These are phyloP conservation scores for Phoebastria nigripes DNA, from an alignment of 2,797 vertebrate species.

Conservation along the genomic window DNA sequence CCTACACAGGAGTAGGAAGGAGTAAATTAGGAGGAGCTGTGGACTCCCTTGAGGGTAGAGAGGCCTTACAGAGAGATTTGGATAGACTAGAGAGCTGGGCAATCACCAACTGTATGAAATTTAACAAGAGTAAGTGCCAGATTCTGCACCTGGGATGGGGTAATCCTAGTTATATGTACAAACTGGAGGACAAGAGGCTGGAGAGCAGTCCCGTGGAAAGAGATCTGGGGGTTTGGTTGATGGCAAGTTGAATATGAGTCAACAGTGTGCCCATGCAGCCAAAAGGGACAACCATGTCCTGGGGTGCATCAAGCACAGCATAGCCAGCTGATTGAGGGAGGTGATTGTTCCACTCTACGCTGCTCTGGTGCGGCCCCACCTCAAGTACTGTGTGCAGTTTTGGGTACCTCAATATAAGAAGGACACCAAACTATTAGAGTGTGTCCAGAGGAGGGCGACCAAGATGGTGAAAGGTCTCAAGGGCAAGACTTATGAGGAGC, in stretches of 20 bases:
- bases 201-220: background rate
- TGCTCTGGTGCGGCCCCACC: background rate
- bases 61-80: background rate
- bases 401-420: background rate
- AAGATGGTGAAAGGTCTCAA: background rate
- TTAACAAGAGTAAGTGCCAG: background rate
- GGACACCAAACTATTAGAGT: background rate
- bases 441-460: background rate
- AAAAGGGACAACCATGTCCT: background rate
- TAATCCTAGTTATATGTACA: background rate
- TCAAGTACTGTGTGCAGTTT: background rate
- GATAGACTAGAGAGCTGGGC: background rate
- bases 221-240: background rate
- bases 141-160: background rate
- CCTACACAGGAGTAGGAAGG: background rate
- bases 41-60: background rate
- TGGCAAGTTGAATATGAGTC: background rate
- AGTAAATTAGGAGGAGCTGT: background rate
- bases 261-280: background rate
- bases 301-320: background rate
- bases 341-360: background rate
- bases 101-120: background rate
- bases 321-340: accelerated
- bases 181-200: background rate
- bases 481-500: background rate